Percentiles rank a stretch among this genome's conserved stretches.
These are phyloP conservation scores for Oxyruncus cristatus DNA, from an alignment of 2,113 vertebrate species.

Conservation along the genomic window DNA sequence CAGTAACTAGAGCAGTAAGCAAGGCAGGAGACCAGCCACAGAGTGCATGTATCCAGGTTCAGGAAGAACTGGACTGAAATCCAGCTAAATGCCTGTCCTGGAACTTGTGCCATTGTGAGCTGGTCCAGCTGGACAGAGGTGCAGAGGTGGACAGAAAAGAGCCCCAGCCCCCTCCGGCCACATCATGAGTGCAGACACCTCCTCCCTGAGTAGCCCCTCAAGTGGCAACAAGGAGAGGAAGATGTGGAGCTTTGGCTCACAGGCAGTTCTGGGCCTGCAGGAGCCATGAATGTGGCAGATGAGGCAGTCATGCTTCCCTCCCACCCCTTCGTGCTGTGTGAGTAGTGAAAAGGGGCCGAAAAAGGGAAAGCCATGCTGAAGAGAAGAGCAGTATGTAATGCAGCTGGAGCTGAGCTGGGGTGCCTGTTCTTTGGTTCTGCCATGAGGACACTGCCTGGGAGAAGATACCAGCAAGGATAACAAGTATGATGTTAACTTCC, in stretches of 20 bases:
- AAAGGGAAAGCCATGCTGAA: rapidly evolving
- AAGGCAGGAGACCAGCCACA: background rate
- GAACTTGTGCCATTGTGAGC: rapidly evolving
- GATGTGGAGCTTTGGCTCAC: background rate
- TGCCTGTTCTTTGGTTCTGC: background rate
- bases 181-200: rapidly evolving
- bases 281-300: background rate
- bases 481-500: background rate
- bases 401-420: background rate
- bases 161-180: background rate
- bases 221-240: background rate
- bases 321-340: rapidly evolving
- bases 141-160: background rate
- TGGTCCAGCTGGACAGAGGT: rapidly evolving
- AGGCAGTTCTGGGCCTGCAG: rapidly evolving
- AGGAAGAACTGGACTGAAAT: background rate
- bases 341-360: background rate
- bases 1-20: background rate
- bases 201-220: rapidly evolving
- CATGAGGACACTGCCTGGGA: background rate
- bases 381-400: background rate
- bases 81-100: background rate
- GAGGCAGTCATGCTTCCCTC: background rate
- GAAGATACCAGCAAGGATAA: background rate
- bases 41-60: background rate